Percentiles rank a stretch among this genome's conserved stretches.
phyloP scores from a whole-genome alignment of 2,797 vertebrate species.

The Sebastes matsubarae region DNA sequence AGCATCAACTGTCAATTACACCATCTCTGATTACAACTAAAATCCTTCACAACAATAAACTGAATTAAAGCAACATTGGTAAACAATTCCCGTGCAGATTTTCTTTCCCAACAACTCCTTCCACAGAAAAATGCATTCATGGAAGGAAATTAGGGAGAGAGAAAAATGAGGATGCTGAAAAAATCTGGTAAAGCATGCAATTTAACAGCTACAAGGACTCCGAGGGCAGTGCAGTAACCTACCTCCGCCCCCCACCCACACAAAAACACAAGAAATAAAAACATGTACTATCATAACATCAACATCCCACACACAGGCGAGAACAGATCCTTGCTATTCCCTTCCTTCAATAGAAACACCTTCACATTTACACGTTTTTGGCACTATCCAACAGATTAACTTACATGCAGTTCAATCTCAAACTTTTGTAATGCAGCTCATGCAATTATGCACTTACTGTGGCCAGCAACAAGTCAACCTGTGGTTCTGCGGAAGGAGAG shows the following conservation, averaged over 20 bases:
- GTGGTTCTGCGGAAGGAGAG: constrained; percentile 58
- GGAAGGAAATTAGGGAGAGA: background rate
- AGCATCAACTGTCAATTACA: background rate
- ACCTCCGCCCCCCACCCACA: constrained; percentile 51
- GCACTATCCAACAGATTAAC: constrained; percentile 4
- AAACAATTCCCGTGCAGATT: background rate
- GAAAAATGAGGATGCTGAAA: background rate
- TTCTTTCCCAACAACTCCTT: background rate
- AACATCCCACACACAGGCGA: background rate
- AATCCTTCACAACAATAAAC: background rate
- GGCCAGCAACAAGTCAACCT: constrained; percentile 77
- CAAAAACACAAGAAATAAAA: constrained; percentile 38
- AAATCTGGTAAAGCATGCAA: constrained; percentile 16
- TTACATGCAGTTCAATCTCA: constrained; percentile 32
- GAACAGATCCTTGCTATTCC: background rate
- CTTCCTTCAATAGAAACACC: background rate
- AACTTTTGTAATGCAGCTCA: constrained; percentile 38
- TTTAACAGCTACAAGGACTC: background rate
- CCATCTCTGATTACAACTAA: background rate
- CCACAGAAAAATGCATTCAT: background rate
- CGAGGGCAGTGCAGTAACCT: constrained; percentile 33
- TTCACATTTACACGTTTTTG: background rate
- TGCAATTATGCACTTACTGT: constrained; percentile 79
- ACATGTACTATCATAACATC: background rate
- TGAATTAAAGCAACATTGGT: background rate